Conservation (phyloP, 2,113 vertebrate genomes). For the Physeter macrocephalus region DNA sequence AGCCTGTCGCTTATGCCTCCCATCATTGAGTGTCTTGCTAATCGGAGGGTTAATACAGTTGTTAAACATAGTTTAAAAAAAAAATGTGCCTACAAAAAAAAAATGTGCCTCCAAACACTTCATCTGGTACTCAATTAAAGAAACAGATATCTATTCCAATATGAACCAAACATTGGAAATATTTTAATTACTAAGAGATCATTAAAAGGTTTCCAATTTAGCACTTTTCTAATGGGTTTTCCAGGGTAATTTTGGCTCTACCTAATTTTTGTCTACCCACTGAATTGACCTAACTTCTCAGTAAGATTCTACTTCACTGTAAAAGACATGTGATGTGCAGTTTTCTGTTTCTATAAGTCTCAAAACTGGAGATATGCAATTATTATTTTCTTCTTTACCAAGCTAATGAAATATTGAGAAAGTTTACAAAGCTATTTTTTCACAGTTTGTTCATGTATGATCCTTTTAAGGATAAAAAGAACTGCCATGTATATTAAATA, state of each 20-base stretch:
- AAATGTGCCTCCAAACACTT: neutral
- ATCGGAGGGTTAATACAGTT: neutral
- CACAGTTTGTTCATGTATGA: neutral
- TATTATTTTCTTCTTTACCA: neutral
- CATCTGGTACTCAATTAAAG: neutral
- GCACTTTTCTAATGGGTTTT: neutral
- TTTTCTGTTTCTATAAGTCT: neutral
- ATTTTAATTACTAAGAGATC: neutral
- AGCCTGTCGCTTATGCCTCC: neutral
- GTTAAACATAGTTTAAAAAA: neutral
- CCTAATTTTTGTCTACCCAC: neutral
- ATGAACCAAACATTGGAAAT: neutral
- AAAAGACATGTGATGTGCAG: neutral
- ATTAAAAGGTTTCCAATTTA: neutral
- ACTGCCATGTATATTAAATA: neutral
- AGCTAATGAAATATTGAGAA: neutral
- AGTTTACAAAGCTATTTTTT: neutral
- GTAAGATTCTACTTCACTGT: neutral
- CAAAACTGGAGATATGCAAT: neutral
- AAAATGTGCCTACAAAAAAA: no score
- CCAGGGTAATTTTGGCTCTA: neutral
- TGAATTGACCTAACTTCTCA: neutral
- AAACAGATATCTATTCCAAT: neutral
- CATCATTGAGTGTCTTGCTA: neutral
- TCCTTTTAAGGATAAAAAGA: neutral